A percentile compares a stretch with the other conserved stretches of the same genome.
phyloP scores from a whole-genome alignment of 2,888 invertebrate genomes.

The Tetragonisca angustula region DNA sequence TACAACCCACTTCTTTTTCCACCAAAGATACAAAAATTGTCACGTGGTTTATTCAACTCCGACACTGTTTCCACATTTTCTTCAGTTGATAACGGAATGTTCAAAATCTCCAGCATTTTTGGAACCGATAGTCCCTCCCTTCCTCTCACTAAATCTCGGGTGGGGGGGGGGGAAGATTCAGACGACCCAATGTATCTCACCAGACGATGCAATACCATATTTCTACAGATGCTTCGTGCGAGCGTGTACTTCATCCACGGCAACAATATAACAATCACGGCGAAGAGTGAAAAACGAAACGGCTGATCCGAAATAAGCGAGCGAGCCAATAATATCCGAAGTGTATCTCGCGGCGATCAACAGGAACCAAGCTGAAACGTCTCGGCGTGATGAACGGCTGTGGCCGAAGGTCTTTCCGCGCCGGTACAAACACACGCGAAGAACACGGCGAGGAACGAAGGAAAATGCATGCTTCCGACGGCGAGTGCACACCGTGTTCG shows the following conservation, averaged over 20 bases:
- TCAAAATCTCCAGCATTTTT: too few relatives aligned
- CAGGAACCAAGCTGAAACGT: slow-evolving; percentile 30
- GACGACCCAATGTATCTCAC: too few relatives aligned
- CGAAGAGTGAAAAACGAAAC: slow-evolving; percentile 9
- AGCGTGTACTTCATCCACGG: background rate
- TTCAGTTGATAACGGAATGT: too few relatives aligned
- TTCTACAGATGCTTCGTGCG: too few relatives aligned
- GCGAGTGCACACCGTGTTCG: slow-evolving; percentile 34
- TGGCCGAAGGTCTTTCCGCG: slow-evolving; percentile 49
- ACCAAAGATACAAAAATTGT: too few relatives aligned
- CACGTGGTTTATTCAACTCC: too few relatives aligned
- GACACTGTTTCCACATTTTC: too few relatives aligned
- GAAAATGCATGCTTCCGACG: slow-evolving; percentile 50
- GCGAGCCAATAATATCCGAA: slow-evolving; percentile 21
- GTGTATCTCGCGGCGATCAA: slow-evolving; percentile 41
- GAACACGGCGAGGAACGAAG: slow-evolving; percentile 3
- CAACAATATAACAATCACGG: background rate
- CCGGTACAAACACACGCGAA: background rate
- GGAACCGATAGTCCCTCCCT: too few relatives aligned
- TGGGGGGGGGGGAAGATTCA: too few relatives aligned
- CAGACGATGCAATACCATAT: too few relatives aligned
- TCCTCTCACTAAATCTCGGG: too few relatives aligned
- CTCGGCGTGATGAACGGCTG: slow-evolving; percentile 24
- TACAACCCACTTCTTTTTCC: too few relatives aligned
- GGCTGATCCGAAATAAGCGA: background rate